phyloP scores from a whole-genome alignment of 2,797 vertebrate species.

The Sebastes minor region DNA sequence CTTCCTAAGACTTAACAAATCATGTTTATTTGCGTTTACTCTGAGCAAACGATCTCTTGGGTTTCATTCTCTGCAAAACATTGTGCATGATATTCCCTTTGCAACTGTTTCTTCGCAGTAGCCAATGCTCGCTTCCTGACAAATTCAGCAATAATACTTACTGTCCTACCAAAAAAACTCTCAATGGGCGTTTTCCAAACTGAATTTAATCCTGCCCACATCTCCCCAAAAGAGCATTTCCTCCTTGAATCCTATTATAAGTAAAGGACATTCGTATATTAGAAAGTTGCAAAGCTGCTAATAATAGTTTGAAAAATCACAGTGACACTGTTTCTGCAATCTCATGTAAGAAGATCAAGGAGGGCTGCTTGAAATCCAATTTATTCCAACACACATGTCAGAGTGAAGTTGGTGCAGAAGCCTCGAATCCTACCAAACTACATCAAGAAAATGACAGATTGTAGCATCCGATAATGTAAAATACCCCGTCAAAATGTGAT shows the following conservation, averaged over 20 bases:
- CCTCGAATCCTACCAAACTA: background rate
- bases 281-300: background rate
- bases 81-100: conserved; percentile 22
- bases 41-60: conserved; percentile 1
- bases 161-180: background rate
- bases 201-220: background rate
- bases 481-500: conserved; percentile 15
- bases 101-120: conserved; percentile 11
- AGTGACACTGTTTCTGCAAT: background rate
- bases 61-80: conserved; percentile 21
- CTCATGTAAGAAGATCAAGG: conserved; percentile 6
- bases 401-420: background rate
- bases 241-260: background rate
- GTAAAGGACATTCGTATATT: background rate
- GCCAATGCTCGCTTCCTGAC: conserved; percentile 1
- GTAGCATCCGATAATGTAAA: conserved; percentile 13
- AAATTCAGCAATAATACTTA: conserved; percentile 5
- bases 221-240: background rate
- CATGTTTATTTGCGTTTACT: conserved; percentile 20
- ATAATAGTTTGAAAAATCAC: background rate
- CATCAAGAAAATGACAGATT: background rate
- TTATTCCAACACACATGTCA: conserved; percentile 9
- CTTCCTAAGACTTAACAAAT: background rate
- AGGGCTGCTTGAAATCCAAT: conserved; percentile 7
- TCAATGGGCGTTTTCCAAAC: background rate